Evolutionary conservation across 37 sponge, comb jelly and placozoan species (phyloP).

Genomic region (Dysidea cf. avara): DNA sequence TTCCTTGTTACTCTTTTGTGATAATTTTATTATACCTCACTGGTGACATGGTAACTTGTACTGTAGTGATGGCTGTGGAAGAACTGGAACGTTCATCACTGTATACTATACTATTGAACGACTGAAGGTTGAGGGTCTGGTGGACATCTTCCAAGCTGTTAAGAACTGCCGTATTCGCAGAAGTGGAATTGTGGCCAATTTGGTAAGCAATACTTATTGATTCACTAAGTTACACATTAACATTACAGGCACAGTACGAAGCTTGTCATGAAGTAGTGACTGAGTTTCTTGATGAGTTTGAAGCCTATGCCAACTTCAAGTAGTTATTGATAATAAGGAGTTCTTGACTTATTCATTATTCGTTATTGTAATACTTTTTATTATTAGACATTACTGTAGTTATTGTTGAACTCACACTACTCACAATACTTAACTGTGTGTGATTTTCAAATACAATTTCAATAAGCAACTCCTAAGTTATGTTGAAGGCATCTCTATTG

Average conservation of each 20-base stretch:
- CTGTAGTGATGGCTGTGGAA: slow-evolving; percentile 66
- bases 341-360: no score
- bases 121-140: slow-evolving; percentile 63
- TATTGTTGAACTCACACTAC: no score
- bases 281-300: slow-evolving; percentile 58
- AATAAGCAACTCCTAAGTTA: not conserved
- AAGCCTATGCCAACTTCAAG: slow-evolving; percentile 53
- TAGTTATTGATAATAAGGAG: not conserved
- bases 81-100: slow-evolving; percentile 53
- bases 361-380: no score
- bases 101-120: slow-evolving; percentile 62
- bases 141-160: slow-evolving; percentile 67
- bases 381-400: no score
- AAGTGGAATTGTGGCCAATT: slow-evolving; percentile 41
- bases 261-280: slow-evolving; percentile 54
- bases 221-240: slow-evolving; percentile 31
- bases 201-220: slow-evolving; percentile 38
- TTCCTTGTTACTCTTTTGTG: no score
- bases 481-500: not conserved
- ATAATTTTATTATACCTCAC: no score
- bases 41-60: no score
- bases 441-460: no score
- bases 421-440: no score
- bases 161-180: slow-evolving; percentile 58
- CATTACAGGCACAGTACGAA: slow-evolving; percentile 49